These are phyloP conservation scores for Amphiura filiformis DNA, from an alignment of 35 echinoderm and acorn worm species.

Conservation along the genomic window DNA sequence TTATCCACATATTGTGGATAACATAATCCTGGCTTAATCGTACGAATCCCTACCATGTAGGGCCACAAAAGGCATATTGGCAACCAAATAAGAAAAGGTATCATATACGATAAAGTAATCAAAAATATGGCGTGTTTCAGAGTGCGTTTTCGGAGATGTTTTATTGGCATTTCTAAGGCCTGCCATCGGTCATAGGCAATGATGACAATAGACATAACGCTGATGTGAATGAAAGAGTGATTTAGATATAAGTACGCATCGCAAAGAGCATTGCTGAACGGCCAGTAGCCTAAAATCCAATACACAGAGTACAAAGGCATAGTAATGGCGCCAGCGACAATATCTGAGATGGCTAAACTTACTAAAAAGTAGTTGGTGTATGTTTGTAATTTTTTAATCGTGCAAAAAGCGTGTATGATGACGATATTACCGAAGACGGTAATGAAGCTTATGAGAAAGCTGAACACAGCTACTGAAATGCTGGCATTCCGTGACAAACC, in stretches of 20 bases:
- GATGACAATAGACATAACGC: slow-evolving; percentile 4
- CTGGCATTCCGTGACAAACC: too few species aligned
- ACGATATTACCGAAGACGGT: slow-evolving; percentile 42
- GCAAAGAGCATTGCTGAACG: slow-evolving; percentile 11
- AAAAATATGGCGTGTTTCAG: slow-evolving; percentile 2
- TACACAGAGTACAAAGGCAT: slow-evolving; percentile 35
- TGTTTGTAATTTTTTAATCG: slow-evolving; percentile 27
- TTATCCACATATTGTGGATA: slow-evolving; percentile 23
- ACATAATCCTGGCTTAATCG: not conserved
- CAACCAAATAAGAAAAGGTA: slow-evolving; percentile 10
- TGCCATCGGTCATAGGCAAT: slow-evolving; percentile 1
- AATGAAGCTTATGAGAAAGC: not conserved
- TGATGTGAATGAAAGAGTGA: slow-evolving; percentile 16
- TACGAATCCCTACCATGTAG: not conserved
- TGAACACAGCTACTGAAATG: not conserved
- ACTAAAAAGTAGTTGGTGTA: slow-evolving; percentile 67
- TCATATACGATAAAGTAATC: slow-evolving; percentile 8
- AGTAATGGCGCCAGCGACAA: slow-evolving; percentile 6
- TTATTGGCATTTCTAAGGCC: not conserved
- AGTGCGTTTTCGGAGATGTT: slow-evolving; percentile 8
- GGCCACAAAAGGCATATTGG: slow-evolving; percentile 12
- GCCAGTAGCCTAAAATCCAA: slow-evolving; percentile 29
- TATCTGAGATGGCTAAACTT: slow-evolving; percentile 44
- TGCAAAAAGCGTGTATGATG: slow-evolving; percentile 35
- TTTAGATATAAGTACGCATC: slow-evolving; percentile 24